These are phyloP conservation scores for Sibirionetta formosa DNA, from an alignment of 2,797 vertebrate genomes.

Conservation along the genomic window DNA sequence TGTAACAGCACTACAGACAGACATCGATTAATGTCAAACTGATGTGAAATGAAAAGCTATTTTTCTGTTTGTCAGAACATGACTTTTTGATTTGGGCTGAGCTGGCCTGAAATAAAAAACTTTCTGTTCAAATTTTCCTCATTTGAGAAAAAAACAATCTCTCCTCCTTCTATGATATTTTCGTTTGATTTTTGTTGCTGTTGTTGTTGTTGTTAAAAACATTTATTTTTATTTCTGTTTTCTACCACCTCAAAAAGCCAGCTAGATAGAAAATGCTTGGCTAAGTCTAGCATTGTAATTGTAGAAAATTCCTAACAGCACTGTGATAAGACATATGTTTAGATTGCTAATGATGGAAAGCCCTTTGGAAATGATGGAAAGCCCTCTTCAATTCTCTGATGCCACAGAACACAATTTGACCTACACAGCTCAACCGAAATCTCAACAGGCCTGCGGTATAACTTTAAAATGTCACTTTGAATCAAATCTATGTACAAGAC, in stretches of 20 bases:
- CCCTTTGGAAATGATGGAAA: background rate
- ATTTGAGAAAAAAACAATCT: background rate
- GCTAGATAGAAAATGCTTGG: background rate
- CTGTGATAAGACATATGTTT: background rate
- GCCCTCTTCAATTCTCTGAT: background rate
- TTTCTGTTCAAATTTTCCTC: conserved; percentile 27
- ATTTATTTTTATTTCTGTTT: background rate
- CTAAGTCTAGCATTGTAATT: background rate
- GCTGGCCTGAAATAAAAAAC: conserved; percentile 28
- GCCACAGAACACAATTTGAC: background rate
- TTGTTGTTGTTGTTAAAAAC: background rate
- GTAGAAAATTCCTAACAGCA: background rate
- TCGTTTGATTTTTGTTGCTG: background rate
- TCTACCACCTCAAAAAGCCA: background rate
- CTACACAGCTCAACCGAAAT: conserved; percentile 10
- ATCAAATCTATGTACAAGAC: background rate
- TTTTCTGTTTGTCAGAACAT: conserved; percentile 33
- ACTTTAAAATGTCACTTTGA: conserved; percentile 38
- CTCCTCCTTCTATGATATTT: background rate
- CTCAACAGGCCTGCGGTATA: background rate
- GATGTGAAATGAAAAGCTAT: conserved; percentile 52
- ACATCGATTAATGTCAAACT: background rate
- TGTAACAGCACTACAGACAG: background rate
- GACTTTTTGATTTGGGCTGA: conserved; percentile 32
- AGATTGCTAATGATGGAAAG: background rate